phyloP scores from a whole-genome alignment of 2,113 vertebrate species.

The Sialia sialis region DNA sequence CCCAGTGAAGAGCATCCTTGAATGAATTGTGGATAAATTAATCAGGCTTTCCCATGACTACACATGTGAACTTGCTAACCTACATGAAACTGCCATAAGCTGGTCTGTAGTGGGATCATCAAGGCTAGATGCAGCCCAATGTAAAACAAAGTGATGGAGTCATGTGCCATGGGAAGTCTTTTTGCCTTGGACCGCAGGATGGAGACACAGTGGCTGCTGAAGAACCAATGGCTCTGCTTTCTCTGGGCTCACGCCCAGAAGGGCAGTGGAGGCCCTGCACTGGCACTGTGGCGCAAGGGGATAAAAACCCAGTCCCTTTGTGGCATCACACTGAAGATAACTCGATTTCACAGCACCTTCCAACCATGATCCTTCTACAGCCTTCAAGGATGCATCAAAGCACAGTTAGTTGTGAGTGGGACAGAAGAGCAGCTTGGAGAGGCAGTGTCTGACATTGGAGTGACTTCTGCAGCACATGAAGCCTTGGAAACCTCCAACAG shows the following conservation, averaged over 20 bases:
- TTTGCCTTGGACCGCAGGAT: not conserved
- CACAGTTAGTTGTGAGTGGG: fast-evolving
- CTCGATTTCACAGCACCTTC: fast-evolving
- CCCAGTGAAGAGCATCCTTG: not conserved
- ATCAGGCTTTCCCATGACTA: not conserved
- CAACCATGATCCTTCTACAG: fast-evolving
- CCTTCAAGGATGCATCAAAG: not conserved
- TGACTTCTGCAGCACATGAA: not conserved
- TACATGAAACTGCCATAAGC: not conserved
- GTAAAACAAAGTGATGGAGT: not conserved
- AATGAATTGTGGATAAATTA: not conserved
- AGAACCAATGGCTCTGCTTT: not conserved
- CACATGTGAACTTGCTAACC: fast-evolving
- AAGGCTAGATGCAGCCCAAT: fast-evolving
- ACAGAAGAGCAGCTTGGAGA: not conserved
- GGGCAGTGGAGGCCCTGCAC: not conserved
- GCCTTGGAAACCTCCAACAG: not conserved
- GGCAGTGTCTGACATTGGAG: not conserved
- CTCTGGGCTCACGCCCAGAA: not conserved
- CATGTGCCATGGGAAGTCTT: not conserved
- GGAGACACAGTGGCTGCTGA: not conserved
- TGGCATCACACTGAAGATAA: not conserved
- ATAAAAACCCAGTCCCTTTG: not conserved
- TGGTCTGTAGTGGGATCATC: not conserved
- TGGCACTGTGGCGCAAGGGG: not conserved